These are phyloP conservation scores for Hypena proboscidalis DNA, from an alignment of 2,888 invertebrate genomes.

Conservation along the genomic window DNA sequence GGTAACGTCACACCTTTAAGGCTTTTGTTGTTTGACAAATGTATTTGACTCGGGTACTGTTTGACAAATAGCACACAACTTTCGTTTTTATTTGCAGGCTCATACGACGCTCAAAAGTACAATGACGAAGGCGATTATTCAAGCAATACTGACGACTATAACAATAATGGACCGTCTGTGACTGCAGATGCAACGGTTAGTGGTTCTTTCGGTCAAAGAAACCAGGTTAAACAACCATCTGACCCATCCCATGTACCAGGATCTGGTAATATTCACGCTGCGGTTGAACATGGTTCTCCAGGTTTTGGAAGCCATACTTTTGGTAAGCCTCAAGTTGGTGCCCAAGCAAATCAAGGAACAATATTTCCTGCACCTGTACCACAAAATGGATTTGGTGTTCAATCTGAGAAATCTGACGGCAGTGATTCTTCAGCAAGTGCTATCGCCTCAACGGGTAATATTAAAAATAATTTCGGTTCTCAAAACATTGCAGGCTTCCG, in stretches of 20 bases:
- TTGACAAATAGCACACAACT: slow-evolving; percentile 76
- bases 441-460: background rate
- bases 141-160: slow-evolving; percentile 51
- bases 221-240: slow-evolving; percentile 45
- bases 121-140: slow-evolving; percentile 71
- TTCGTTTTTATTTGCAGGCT: slow-evolving; percentile 82
- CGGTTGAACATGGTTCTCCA: slow-evolving; percentile 11
- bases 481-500: slow-evolving; percentile 3
- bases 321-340: slow-evolving; percentile 11
- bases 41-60: slow-evolving; percentile 58
- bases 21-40: slow-evolving; percentile 70
- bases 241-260: slow-evolving; percentile 7
- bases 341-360: background rate
- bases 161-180: slow-evolving; percentile 59
- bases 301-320: slow-evolving; percentile 6
- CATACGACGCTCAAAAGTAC: slow-evolving; percentile 76
- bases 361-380: slow-evolving; percentile 14
- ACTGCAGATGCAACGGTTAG: slow-evolving; percentile 54
- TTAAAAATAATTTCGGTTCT: slow-evolving; percentile 1
- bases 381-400: slow-evolving; percentile 26
- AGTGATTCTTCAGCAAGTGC: slow-evolving; percentile 1
- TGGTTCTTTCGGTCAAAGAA: slow-evolving; percentile 60
- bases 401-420: slow-evolving; percentile 21
- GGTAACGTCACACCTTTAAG: slow-evolving; percentile 48
- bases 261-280: background rate